These are phyloP conservation scores for Maconellicoccus hirsutus DNA, from an alignment of 1,140 invertebrate species.

Conservation along the genomic window DNA sequence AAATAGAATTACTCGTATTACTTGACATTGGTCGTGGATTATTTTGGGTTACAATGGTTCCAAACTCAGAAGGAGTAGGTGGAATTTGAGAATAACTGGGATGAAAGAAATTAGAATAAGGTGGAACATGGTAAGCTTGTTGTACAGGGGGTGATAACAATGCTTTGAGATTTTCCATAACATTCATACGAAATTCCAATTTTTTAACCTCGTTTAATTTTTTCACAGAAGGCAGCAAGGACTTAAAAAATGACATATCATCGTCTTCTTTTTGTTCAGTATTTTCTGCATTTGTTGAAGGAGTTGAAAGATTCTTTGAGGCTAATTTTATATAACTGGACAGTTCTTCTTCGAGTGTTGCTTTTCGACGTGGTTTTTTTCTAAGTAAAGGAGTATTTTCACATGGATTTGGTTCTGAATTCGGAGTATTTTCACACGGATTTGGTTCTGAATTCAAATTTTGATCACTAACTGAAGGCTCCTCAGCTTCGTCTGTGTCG, in stretches of 20 bases:
- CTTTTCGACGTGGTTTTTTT: too few relatives aligned
- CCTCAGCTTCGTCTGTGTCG: too few relatives aligned
- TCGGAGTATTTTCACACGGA: background rate
- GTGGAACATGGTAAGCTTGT: background rate
- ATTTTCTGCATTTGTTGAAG: background rate
- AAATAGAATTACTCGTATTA: background rate
- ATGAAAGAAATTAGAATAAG: background rate
- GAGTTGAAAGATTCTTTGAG: background rate
- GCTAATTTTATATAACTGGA: conserved; percentile 16
- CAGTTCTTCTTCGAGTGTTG: background rate
- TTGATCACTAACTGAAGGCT: too few relatives aligned
- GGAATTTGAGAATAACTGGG: conserved; percentile 1
- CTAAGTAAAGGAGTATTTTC: too few relatives aligned
- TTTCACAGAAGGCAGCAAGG: conserved; percentile 15
- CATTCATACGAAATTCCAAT: conserved; percentile 14
- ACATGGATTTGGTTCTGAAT: background rate
- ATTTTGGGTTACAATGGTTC: background rate
- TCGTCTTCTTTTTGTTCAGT: conserved; percentile 9
- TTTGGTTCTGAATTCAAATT: background rate
- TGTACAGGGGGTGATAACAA: background rate
- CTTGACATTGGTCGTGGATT: background rate
- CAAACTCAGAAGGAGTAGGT: background rate
- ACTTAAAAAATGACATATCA: conserved; percentile 20
- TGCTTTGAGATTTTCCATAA: conserved; percentile 2
- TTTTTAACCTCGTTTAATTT: conserved; percentile 7